Conservation (phyloP, 1,140 invertebrate species). For the Xylocopa sonorina region DNA sequence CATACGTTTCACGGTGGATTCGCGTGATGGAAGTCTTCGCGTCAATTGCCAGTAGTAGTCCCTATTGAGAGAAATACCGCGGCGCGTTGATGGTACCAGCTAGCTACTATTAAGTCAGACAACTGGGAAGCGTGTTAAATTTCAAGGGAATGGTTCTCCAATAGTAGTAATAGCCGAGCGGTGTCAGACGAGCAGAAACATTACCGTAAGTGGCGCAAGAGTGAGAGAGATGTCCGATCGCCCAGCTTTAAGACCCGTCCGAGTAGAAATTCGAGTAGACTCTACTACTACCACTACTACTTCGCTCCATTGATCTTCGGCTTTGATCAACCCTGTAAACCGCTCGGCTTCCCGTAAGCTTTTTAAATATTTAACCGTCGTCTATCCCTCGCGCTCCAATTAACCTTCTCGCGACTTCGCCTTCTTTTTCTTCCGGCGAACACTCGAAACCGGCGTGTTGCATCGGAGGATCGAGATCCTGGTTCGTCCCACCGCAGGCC, state of each 20-base stretch:
- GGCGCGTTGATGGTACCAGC: slow-evolving; percentile 46
- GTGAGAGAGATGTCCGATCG: slow-evolving; percentile 40
- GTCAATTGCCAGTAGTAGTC: slow-evolving; percentile 59
- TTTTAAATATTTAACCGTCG: slow-evolving; percentile 44
- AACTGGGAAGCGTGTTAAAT: slow-evolving; percentile 62
- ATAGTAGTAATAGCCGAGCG: slow-evolving; percentile 61
- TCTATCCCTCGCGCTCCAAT: slow-evolving; percentile 26
- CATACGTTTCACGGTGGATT: slow-evolving; percentile 44
- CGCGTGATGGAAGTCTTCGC: slow-evolving; percentile 51
- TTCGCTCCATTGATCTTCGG: slow-evolving; percentile 46
- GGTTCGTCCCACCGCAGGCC: slow-evolving; percentile 34
- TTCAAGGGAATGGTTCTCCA: slow-evolving; percentile 60
- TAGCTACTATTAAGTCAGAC: slow-evolving; percentile 63
- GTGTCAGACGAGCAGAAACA: slow-evolving; percentile 54
- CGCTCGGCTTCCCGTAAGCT: not conserved
- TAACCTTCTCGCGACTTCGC: not conserved
- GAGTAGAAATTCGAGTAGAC: slow-evolving; percentile 57
- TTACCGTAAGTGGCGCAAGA: slow-evolving; percentile 47
- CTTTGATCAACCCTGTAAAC: slow-evolving; percentile 42
- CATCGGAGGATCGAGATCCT: slow-evolving; percentile 43
- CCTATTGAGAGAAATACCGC: slow-evolving; percentile 59
- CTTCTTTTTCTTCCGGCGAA: not conserved
- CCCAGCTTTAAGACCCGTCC: slow-evolving; percentile 51
- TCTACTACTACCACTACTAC: slow-evolving; percentile 17
- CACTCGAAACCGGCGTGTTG: not conserved